Base-by-base conservation (phyloP, 2,888 invertebrate species). In the Boloria selene region DNA sequence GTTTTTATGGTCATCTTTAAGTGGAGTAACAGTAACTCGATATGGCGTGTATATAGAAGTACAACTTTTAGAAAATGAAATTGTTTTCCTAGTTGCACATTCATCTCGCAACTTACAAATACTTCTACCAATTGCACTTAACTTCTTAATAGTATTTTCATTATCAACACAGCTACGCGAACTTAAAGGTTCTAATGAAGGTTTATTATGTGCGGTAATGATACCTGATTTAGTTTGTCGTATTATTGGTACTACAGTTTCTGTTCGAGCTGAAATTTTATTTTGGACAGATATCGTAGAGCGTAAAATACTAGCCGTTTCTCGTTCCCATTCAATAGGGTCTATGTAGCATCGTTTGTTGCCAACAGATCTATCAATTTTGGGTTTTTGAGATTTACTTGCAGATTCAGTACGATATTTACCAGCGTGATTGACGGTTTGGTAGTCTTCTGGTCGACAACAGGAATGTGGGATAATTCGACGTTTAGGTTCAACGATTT, bases 301-400 rank as follows among this genome's bases (percentile, higher is more conserved):
- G 47, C 91, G 85, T 22, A 89, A 83, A 64, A 94, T 93, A 81
- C 93, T 93, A 72, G 93, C 92, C 49, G 93, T 93, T 76, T 93
- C 93, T 61, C 90, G 87, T 79, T 93, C 93, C 93, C 93, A 94
- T 69, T 88, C 86, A 50, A 81, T 74, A 22, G 93, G 93, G 74
- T 93, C 93, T 72, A 93, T 93, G 73, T 92, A 93, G 78, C 93
- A 93, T 70, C 93, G 85, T 76, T 93, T 93, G 77, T 93, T 93
- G 74, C 93, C 93, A 71, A 92, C 93, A 70, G 92, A 92, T 78
- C 82, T 87, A 75, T 90, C 90, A 64, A 85, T 76, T 75, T 88
- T 90, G 47, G 81, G 82, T 73, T 86, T 91, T 61, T 84, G 84
- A 44, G 79, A 73, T 81, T 86, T 90, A 71, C 79, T 86, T 55